Conservation (phyloP, 2,113 vertebrate genomes). For the Antechinus flavipes region DNA sequence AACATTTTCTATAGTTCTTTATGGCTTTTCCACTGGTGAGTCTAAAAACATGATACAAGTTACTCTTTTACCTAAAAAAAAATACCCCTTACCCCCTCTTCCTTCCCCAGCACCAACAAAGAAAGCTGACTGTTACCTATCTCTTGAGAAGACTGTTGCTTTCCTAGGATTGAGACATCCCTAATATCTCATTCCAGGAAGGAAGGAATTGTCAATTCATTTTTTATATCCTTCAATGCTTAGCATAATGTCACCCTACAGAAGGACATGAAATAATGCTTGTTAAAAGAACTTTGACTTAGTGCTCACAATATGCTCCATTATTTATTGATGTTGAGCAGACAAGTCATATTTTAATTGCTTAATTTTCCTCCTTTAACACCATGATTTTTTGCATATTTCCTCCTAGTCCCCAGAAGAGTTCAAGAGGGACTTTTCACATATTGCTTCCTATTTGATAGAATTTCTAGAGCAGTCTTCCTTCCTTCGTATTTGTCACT, state of each 20-base stretch:
- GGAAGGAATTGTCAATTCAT: not conserved
- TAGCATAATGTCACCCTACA: not conserved
- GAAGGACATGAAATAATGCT: not conserved
- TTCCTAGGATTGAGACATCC: not conserved
- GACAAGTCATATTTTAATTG: not conserved
- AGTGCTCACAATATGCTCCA: not conserved
- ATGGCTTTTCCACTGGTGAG: not conserved
- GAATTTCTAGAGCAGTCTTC: slow-evolving; percentile 56
- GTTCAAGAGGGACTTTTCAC: not conserved
- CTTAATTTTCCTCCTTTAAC: not conserved
- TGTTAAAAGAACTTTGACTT: not conserved
- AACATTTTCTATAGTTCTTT: not conserved
- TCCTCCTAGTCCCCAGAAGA: not conserved
- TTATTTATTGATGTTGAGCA: not conserved
- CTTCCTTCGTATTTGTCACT: slow-evolving; percentile 29
- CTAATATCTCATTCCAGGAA: not conserved
- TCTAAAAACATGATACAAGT: not conserved
- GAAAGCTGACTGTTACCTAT: not conserved
- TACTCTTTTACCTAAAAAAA: not conserved
- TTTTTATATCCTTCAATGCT: not conserved
- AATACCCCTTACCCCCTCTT: not conserved
- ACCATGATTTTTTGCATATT: not conserved
- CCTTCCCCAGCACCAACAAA: not conserved
- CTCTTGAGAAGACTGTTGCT: not conserved
- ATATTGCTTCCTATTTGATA: not conserved